These are phyloP conservation scores for Syngnathus rostellatus DNA, from an alignment of 2,797 vertebrate species.

Conservation along the genomic window DNA sequence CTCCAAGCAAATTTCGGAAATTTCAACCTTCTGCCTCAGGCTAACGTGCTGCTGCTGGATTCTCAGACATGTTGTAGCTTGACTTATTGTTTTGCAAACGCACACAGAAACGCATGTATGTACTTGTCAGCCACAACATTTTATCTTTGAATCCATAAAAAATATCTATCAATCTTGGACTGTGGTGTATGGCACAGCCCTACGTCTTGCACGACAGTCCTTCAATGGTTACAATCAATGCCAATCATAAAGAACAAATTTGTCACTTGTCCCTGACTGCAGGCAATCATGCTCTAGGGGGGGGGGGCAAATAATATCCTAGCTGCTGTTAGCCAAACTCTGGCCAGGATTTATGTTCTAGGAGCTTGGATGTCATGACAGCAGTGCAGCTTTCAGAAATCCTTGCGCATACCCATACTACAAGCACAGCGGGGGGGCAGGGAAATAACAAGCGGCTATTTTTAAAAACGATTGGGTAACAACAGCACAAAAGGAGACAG, in stretches of 20 bases:
- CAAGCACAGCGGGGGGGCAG: slow-evolving; percentile 18
- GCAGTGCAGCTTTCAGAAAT: slow-evolving; percentile 43
- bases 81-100: neutral
- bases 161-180: neutral
- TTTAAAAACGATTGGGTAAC: slow-evolving; percentile 37
- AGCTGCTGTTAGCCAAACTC: slow-evolving; percentile 39
- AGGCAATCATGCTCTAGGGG: slow-evolving; percentile 28
- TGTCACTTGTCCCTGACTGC: slow-evolving; percentile 30
- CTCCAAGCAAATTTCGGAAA: no score
- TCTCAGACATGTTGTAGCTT: neutral
- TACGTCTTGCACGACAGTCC: neutral
- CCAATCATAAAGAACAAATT: slow-evolving; percentile 23
- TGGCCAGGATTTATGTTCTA: slow-evolving; percentile 45
- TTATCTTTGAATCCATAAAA: neutral
- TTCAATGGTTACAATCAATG: neutral
- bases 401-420: neutral
- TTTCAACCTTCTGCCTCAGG: neutral
- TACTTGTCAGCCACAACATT: neutral
- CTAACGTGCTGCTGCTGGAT: neutral
- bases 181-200: neutral
- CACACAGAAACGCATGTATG: neutral
- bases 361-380: slow-evolving; percentile 48
- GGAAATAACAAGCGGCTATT: slow-evolving; percentile 38
- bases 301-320: slow-evolving; percentile 37
- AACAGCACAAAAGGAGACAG: slow-evolving; percentile 10